Evolutionary conservation across 2,113 vertebrate species (phyloP), one percentile per base, ranked within the genome.

Genomic region (Zosterops pallidus): DNA sequence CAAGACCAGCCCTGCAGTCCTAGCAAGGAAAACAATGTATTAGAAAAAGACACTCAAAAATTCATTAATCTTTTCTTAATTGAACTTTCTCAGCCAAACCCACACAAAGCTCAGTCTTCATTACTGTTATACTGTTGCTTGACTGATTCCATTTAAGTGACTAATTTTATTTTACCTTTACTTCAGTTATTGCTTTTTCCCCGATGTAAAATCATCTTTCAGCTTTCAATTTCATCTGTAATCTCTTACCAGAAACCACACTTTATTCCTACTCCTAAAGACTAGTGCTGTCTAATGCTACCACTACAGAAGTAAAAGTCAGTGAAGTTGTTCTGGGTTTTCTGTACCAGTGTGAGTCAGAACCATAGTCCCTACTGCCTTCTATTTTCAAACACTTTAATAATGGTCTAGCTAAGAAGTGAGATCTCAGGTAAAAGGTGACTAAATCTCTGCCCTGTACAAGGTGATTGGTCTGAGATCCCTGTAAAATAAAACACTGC

Each of bases 151-250:
- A 68, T n/a, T 91, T 50, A 59, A 75, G 16, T 2, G 1, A 41
- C 37, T 87, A 7, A 72, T 76, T 96, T 89, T 87, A 75, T 87
- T 92, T 91, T 86, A 59, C 35, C 91, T 95, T 82, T 72, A 68
- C 37, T 65, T 85, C 39, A n/a, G n/a, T 76, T 87, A 82, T 12
- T 83, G 37, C 10, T 67, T 93, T 90, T 83, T 75, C 64, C 53
- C 56, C 53, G 17, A 53, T 35, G 33, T 53, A 88, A 91, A 88
- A 88, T 92, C 10, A 77, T 53, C 17, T 53, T 71, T 69, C 46
- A 77, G 11, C 47, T 90, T 93, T 94, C 75, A 92, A 57, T 69
- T 92, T 83, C 31, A 49, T 72, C 71, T 62, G 6, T 21, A 92
- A 76, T 90, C 72, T 90, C 62, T 77, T 19, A 57, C 15, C 46